Base-by-base conservation (phyloP, 2,113 vertebrate genomes). In the Nothobranchius kuhntae region DNA sequence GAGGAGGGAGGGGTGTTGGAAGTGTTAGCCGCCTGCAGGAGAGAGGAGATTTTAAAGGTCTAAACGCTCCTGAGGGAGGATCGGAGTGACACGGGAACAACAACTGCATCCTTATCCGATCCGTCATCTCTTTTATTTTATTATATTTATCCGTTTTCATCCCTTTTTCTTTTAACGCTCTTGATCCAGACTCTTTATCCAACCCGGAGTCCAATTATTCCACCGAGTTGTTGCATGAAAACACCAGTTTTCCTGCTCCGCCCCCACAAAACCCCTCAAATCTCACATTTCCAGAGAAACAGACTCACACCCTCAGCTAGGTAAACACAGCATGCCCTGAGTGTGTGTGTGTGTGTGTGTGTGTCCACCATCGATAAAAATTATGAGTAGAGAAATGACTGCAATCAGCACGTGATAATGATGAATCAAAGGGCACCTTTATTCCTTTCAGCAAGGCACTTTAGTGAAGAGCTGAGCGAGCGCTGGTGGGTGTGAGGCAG, bases 41-140 rank as follows among this genome's bases (percentile, higher is more conserved):
- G 30, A 30, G 85, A 73, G 51, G 74, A 71, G 72, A 66, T 84
- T 81, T 78, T 79, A 87, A 87, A 87, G 87, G 85, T 86, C 87
- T 83, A 73, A 84, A 66, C 15, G 1, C 46, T 86, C 87, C 85
- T 1, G 58, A 81, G 87, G 87, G 81, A 82, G 56, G 55, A 38
- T 42, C 10, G 75, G 83, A 89, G 81, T 79, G 85, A 86, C 83
- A 79, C 74, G 13, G 68, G 66, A 71, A 74, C 69, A 80, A 80
- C 78, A 60, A 67, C 69, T 15, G 26, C 58, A 35, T 58, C 53
- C 42, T 13, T 30, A 53, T 42, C 63, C 61, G 4, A 53, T 42
- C 63, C 61, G 9, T 15, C 64, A 26, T 14, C 57, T 60, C 35
- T 10, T 40, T 21, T 55, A 30, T 38, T 15, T 53, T 12, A n/a